Base-by-base conservation (phyloP, 2,888 invertebrate species). In the Dascillus cervinus region DNA sequence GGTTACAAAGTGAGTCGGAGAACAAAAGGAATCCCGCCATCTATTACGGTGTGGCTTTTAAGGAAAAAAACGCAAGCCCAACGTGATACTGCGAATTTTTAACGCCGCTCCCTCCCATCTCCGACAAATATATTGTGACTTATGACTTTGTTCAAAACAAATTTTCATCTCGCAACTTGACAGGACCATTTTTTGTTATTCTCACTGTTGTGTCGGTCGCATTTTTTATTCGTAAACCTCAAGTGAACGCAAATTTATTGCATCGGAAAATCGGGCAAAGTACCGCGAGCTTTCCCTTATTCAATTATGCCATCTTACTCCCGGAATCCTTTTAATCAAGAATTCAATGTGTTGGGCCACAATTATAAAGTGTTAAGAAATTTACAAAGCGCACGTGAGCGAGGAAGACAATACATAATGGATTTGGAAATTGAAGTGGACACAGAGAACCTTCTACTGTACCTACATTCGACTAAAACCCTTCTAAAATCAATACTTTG, bases 271-370 rank as follows among this genome's bases (percentile, higher is more conserved):
- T n/a, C n/a, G n/a, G n/a, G n/a, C n/a, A n/a, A n/a, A n/a, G n/a
- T n/a, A n/a, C n/a, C n/a, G n/a, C n/a, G n/a, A n/a, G n/a, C n/a
- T n/a, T n/a, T n/a, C n/a, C n/a, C n/a, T n/a, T n/a, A n/a, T n/a
- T n/a, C n/a, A n/a, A n/a, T n/a, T n/a, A n/a, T n/a, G n/a, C n/a
- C n/a, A n/a, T n/a, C 42, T 45, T 43, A 46, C 42, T 44, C 41
- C 44, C 39, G 48, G 46, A 53, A 52, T 49, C 50, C 50, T 52
- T 51, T 50, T 50, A 53, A 52, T 50, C 50, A 47, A 41, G 43
- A 52, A 53, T 52, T 52, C 49, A 46, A 46, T 49, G 43, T 32
- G 34, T 30, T 36, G 37, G 37, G 38, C 41, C 39, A 43, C 46
- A 49, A 48, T 49, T 51, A 51, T 41, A 46, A 41, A 47, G 41